These are phyloP conservation scores for Threskiornis aethiopicus DNA, from an alignment of 2,797 vertebrate genomes.

Conservation along the genomic window DNA sequence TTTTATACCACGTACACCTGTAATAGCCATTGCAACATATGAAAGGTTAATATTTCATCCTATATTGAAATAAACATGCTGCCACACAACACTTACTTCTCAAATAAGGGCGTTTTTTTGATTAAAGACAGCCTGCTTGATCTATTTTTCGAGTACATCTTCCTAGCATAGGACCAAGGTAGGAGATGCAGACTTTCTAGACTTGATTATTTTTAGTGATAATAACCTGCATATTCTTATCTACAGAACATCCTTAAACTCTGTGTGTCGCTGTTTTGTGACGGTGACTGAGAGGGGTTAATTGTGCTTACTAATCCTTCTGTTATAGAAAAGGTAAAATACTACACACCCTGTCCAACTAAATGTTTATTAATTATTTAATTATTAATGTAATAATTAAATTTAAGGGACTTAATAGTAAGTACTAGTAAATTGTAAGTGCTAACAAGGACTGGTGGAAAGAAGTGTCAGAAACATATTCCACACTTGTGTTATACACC, in stretches of 20 bases:
- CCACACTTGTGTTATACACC: not conserved
- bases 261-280: not conserved
- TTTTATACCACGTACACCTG: not conserved
- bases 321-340: not conserved
- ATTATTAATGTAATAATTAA: not conserved
- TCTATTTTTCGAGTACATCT: not conserved
- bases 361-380: not conserved
- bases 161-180: not conserved
- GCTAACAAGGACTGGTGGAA: not conserved
- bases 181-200: not conserved
- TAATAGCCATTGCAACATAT: not conserved
- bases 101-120: not conserved
- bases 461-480: not conserved
- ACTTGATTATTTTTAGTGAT: not conserved
- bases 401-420: not conserved
- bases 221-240: not conserved
- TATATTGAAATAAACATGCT: not conserved
- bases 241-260: not conserved
- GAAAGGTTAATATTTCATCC: not conserved
- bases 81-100: not conserved
- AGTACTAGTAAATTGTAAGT: not conserved
- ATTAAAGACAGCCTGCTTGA: not conserved
- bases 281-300: not conserved
- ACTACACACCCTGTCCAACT: not conserved
- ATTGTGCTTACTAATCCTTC: not conserved